Percentiles rank a stretch among this genome's conserved stretches.
These are phyloP conservation scores for Diadema setosum DNA, from an alignment of 35 echinoderm and acorn worm genomes.

Conservation along the genomic window DNA sequence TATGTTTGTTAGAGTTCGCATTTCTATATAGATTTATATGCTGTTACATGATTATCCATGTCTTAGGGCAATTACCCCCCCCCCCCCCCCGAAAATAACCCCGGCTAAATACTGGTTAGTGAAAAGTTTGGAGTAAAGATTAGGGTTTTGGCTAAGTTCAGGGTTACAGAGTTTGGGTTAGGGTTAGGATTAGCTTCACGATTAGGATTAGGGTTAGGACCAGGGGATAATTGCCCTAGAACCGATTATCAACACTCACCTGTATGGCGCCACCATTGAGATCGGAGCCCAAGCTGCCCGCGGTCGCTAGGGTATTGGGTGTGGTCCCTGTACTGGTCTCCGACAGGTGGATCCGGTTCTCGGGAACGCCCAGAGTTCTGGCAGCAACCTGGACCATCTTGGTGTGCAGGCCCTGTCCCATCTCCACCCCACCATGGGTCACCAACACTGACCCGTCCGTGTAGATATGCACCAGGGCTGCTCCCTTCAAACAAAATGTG, in stretches of 20 bases:
- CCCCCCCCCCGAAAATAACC: background rate
- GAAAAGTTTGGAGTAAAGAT: background rate
- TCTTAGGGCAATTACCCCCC: background rate
- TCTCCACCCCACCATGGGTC: conserved; percentile 41
- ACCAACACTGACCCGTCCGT: conserved; percentile 37
- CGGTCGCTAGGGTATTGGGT: background rate
- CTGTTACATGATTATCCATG: background rate
- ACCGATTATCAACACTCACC: background rate
- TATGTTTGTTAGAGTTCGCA: background rate
- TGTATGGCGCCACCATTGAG: conserved; percentile 41
- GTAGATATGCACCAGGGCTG: conserved; percentile 40
- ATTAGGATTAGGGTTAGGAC: too few species aligned
- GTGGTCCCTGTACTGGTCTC: background rate
- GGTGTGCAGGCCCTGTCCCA: conserved; percentile 60
- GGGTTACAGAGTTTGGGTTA: too few species aligned
- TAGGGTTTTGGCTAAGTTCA: too few species aligned
- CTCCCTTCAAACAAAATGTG: background rate
- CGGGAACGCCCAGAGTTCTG: conserved; percentile 5
- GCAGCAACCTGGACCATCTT: conserved; percentile 46
- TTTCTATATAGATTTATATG: background rate
- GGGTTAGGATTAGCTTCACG: too few species aligned
- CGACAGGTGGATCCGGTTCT: background rate
- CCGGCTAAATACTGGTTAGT: background rate
- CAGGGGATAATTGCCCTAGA: too few species aligned
- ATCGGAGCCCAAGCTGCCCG: conserved; percentile 17